phyloP scores from a whole-genome alignment of 2,113 vertebrate species.

The Podilymbus podiceps region DNA sequence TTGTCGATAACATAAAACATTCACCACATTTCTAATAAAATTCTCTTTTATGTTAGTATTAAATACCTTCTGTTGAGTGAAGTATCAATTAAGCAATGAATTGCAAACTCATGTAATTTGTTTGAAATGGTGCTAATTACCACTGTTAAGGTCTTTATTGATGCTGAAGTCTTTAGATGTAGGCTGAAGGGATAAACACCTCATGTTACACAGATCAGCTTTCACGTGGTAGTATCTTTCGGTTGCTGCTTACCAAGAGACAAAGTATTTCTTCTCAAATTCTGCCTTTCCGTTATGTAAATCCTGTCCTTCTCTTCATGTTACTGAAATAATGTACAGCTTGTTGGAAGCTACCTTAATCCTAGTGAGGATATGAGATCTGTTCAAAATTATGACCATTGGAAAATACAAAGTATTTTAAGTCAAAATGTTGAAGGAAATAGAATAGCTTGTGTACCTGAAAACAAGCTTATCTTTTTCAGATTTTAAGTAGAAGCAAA shows the following conservation, averaged over 20 bases:
- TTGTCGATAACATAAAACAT: constrained; percentile 19
- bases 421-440: background rate
- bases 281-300: background rate
- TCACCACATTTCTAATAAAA: constrained; percentile 1
- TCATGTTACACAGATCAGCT: background rate
- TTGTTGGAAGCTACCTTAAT: background rate
- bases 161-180: background rate
- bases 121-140: constrained; percentile 30
- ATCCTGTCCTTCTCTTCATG: background rate
- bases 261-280: background rate
- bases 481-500: background rate
- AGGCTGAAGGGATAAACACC: background rate
- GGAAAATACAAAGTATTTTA: background rate
- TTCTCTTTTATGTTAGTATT: constrained; percentile 1
- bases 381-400: background rate
- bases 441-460: background rate
- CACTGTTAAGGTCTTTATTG: constrained; percentile 12
- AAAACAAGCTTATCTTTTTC: background rate
- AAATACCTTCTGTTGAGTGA: constrained; percentile 43
- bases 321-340: background rate
- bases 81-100: constrained; percentile 10
- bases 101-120: background rate
- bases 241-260: background rate
- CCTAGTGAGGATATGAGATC: background rate
- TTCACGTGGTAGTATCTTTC: background rate